Evolutionary conservation across 2,888 invertebrate species (phyloP).

Genomic region (Carterocephalus palaemon): DNA sequence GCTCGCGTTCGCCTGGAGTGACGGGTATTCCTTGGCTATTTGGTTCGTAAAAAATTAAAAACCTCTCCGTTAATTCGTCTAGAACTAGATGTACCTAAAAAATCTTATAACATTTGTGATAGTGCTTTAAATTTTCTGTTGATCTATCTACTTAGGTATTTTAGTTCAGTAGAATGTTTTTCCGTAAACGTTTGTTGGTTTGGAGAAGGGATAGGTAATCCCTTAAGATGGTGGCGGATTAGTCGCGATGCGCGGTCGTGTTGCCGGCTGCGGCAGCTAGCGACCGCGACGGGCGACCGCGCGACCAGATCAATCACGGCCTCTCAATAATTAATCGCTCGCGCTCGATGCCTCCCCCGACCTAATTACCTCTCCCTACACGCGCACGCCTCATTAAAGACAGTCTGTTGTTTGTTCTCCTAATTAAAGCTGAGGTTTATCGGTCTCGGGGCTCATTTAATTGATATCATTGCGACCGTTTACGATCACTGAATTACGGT

Average conservation of each 20-base stretch:
- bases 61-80: no score
- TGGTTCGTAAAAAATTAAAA: no score
- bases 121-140: no score
- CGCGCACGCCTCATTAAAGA: constrained; percentile 75
- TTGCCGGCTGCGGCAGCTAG: constrained; percentile 4
- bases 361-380: constrained; percentile 72
- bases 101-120: no score
- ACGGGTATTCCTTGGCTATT: neutral
- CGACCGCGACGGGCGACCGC: constrained; percentile 21
- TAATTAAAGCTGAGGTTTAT: constrained; percentile 78
- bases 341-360: constrained; percentile 52
- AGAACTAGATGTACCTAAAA: no score
- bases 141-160: no score
- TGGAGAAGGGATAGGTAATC: neutral
- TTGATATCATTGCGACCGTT: constrained; percentile 77
- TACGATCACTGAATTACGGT: constrained; percentile 77
- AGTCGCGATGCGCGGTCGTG: constrained; percentile 11
- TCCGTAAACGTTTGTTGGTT: no score
- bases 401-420: constrained; percentile 77
- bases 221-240: constrained; percentile 23
- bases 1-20: constrained; percentile 6
- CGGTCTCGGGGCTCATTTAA: constrained; percentile 71
- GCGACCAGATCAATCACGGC: constrained; percentile 65
- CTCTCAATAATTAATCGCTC: constrained; percentile 70
- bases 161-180: no score